Percentiles rank a stretch among this genome's conserved stretches.
These are phyloP conservation scores for Engystomops pustulosus DNA, from an alignment of 2,113 vertebrate species.

Conservation along the genomic window DNA sequence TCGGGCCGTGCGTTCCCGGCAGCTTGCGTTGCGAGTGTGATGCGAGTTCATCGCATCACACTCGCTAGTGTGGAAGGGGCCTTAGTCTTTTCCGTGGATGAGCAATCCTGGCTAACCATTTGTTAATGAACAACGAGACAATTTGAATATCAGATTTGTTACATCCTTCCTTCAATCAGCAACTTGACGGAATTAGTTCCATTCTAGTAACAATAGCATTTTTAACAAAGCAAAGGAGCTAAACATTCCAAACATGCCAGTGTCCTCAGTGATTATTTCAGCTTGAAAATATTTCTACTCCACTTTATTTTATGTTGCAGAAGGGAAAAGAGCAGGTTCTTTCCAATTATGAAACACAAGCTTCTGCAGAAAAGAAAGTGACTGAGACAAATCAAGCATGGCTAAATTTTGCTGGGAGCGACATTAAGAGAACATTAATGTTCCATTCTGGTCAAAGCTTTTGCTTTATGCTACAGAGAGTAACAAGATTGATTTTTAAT, in stretches of 20 bases:
- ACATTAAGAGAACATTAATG: slow-evolving; percentile 56
- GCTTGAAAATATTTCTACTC: background rate
- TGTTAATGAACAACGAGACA: too few relatives aligned
- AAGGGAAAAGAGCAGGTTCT: slow-evolving; percentile 42
- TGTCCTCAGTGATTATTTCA: background rate
- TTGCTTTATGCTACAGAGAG: slow-evolving; percentile 49
- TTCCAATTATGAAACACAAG: slow-evolving; percentile 54
- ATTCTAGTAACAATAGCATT: background rate
- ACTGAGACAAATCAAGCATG: slow-evolving; percentile 56
- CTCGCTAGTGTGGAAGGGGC: too few relatives aligned
- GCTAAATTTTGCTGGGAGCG: slow-evolving; percentile 55
- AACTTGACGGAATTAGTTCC: background rate
- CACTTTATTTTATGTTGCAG: slow-evolving; percentile 15
- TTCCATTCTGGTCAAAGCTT: slow-evolving; percentile 54
- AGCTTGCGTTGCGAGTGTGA: too few relatives aligned
- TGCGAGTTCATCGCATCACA: too few relatives aligned
- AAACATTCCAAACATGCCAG: background rate
- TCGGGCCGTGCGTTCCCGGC: too few relatives aligned
- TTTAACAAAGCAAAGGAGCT: background rate
- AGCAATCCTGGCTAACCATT: too few relatives aligned
- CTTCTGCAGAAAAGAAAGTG: slow-evolving; percentile 48
- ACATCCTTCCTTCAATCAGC: background rate
- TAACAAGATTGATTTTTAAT: slow-evolving; percentile 61
- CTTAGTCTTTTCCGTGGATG: too few relatives aligned
- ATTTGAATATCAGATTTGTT: slow-evolving; percentile 3